These are phyloP conservation scores for Theodoxus fluviatilis DNA, from an alignment of 2,888 invertebrate species.

Conservation along the genomic window DNA sequence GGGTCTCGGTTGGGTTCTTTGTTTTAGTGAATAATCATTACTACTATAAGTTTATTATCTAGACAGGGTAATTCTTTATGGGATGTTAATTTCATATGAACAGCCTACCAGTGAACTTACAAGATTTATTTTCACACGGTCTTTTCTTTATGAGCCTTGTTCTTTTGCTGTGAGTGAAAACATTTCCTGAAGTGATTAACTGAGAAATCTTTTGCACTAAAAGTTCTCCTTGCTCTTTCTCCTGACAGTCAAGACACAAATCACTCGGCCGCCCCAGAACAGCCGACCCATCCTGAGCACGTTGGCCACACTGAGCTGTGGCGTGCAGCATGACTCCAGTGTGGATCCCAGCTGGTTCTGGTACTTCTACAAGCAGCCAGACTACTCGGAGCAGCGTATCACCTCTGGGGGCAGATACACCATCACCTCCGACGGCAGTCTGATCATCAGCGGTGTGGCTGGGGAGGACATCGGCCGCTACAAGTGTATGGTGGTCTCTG, in stretches of 20 bases:
- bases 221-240: not conserved
- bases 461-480: conserved; percentile 90
- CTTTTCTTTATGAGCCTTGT: no score
- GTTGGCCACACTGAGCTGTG: conserved; percentile 91
- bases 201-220: not conserved
- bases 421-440: conserved; percentile 75
- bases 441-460: conserved; percentile 74
- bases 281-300: conserved; percentile 88
- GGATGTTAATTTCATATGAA: no score
- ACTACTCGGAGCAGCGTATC: conserved; percentile 31
- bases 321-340: conserved; percentile 88
- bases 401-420: conserved; percentile 33
- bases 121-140: no score
- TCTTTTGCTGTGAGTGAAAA: no score
- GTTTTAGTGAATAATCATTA: no score
- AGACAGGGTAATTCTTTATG: no score
- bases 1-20: no score
- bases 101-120: no score
- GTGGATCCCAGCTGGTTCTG: conserved; percentile 53
- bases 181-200: not conserved
- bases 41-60: no score
- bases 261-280: conserved; percentile 90
- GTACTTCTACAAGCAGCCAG: conserved; percentile 42
- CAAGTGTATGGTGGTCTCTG: conserved; percentile 84
- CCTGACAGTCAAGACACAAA: conserved; percentile 84